Percentiles rank a stretch among this genome's conserved stretches.
phyloP scores from a whole-genome alignment of 2,888 invertebrate genomes.

The Lithophane socia region DNA sequence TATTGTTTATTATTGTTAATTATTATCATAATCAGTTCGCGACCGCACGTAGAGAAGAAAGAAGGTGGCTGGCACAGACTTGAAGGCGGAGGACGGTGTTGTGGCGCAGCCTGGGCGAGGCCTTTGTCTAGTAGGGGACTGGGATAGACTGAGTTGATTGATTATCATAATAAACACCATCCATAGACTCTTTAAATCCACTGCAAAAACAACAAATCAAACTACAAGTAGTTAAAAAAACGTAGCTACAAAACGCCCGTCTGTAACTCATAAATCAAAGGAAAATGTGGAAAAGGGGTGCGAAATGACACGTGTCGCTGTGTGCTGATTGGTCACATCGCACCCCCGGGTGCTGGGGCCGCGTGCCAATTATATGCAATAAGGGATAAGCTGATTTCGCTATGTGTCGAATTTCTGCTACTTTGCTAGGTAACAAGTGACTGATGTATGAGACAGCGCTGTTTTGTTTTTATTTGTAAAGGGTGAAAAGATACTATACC shows the following conservation, averaged over 20 bases:
- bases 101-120: too few species aligned
- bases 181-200: neutral
- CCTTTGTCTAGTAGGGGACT: too few species aligned
- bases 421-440: constrained; percentile 54
- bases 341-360: constrained; percentile 66
- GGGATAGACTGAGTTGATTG: too few species aligned
- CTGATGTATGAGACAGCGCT: constrained; percentile 29
- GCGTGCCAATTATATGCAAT: constrained; percentile 80
- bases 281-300: constrained; percentile 87
- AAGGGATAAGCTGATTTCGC: constrained; percentile 84
- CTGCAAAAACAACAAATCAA: neutral
- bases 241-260: constrained; percentile 68
- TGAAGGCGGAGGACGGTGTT: too few species aligned
- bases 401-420: constrained; percentile 62
- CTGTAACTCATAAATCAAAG: constrained; percentile 76
- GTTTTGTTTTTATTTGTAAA: constrained; percentile 13
- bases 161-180: neutral
- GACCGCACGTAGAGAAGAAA: too few species aligned
- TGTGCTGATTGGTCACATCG: constrained; percentile 85
- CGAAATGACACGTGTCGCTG: constrained; percentile 86
- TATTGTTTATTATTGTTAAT: too few species aligned
- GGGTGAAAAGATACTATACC: neutral
- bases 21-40: too few species aligned
- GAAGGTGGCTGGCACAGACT: too few species aligned
- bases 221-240: neutral